phyloP scores from a whole-genome alignment of 1,140 invertebrate genomes.

The Euschistus heros region DNA sequence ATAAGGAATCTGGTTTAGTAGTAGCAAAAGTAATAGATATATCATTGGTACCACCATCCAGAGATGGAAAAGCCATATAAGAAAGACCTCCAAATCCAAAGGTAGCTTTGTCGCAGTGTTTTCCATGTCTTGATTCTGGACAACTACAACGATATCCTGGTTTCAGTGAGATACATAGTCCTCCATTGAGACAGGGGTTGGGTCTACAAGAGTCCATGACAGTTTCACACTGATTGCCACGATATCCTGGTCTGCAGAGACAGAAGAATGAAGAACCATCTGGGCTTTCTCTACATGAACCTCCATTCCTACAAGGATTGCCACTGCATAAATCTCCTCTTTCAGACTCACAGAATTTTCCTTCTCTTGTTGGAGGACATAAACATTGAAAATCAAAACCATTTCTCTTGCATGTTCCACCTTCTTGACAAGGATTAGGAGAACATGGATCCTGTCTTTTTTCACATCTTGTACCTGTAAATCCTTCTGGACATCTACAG shows the following conservation, averaged over 20 bases:
- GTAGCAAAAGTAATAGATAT: conserved; percentile 86
- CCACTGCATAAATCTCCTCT: conserved; percentile 68
- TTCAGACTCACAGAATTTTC: conserved; percentile 72
- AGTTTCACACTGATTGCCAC: conserved; percentile 77
- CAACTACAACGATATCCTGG: conserved; percentile 82
- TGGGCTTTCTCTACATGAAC: conserved; percentile 74
- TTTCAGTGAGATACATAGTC: conserved; percentile 68
- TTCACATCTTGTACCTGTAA: conserved; percentile 67
- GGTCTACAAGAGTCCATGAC: conserved; percentile 76
- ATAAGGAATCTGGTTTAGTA: conserved; percentile 68
- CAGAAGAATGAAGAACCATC: conserved; percentile 82
- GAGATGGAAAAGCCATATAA: conserved; percentile 73
- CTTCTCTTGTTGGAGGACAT: conserved; percentile 64
- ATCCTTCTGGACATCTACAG: conserved; percentile 69
- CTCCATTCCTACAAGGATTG: conserved; percentile 79
- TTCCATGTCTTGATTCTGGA: conserved; percentile 73
- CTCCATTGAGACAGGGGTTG: conserved; percentile 79
- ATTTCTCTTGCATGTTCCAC: conserved; percentile 68
- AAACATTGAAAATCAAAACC: conserved; percentile 72
- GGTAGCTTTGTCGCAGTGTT: conserved; percentile 79
- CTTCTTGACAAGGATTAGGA: conserved; percentile 76
- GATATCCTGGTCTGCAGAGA: conserved; percentile 75
- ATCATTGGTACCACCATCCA: conserved; percentile 80
- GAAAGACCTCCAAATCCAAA: conserved; percentile 82
- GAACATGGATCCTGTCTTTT: conserved; percentile 77